phyloP scores from a whole-genome alignment of 2,113 vertebrate genomes.

The Lamprotornis superbus region DNA sequence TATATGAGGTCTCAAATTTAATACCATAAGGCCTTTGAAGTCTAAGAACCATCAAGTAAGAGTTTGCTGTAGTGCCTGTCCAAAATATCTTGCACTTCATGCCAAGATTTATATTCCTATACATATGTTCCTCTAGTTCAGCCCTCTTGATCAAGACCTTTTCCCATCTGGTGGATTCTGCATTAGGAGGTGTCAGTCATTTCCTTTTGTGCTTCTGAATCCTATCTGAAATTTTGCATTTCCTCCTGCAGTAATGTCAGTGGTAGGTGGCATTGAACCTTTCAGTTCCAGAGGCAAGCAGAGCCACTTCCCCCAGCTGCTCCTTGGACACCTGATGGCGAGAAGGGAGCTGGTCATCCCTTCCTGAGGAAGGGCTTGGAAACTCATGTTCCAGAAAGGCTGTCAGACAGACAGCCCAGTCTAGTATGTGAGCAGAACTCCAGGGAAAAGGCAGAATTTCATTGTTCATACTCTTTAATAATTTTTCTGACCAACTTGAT shows the following conservation, averaged over 20 bases:
- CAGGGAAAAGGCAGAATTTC: not conserved
- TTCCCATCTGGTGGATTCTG: not conserved
- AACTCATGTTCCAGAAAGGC: fast-evolving
- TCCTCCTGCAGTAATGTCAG: not conserved
- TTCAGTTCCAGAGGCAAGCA: not conserved
- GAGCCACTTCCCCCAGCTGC: not conserved
- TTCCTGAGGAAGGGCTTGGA: not conserved
- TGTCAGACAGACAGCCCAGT: not conserved
- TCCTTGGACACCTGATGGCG: fast-evolving
- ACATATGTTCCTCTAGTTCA: not conserved
- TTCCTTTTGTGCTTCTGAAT: not conserved
- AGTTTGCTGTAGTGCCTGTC: not conserved
- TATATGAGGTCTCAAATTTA: not conserved
- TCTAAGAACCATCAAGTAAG: not conserved
- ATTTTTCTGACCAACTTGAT: not conserved
- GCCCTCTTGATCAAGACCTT: not conserved
- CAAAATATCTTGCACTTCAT: not conserved
- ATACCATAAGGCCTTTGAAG: not conserved
- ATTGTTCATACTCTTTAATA: not conserved
- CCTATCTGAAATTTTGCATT: not conserved
- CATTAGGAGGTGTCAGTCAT: not conserved
- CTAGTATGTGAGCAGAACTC: not conserved
- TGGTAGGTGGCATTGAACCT: not conserved
- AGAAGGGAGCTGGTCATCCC: not conserved
- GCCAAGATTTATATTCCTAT: not conserved